Evolutionary conservation across 2,888 invertebrate species (phyloP).

Genomic region (Nebria salina): DNA sequence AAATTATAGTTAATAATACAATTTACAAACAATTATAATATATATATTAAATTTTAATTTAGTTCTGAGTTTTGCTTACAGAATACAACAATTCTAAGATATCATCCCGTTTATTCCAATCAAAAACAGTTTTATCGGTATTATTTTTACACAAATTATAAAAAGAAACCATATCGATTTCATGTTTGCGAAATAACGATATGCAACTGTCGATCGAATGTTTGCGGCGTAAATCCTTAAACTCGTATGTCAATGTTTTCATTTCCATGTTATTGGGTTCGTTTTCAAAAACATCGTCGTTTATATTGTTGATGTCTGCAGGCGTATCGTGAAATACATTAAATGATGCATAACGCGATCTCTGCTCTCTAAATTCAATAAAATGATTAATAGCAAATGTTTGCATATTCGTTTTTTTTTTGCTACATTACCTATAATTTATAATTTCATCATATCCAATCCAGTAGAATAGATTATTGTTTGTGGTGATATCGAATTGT

Average conservation of each 20-base stretch:
- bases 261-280: background rate
- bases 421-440: background rate
- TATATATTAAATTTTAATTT: no score
- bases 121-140: slow-evolving; percentile 24
- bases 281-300: slow-evolving; percentile 20
- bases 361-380: slow-evolving; percentile 15
- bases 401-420: background rate
- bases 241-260: slow-evolving; percentile 3
- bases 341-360: slow-evolving; percentile 14
- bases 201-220: slow-evolving; percentile 34
- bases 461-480: slow-evolving; percentile 21
- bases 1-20: background rate
- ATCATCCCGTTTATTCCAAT: slow-evolving; percentile 34
- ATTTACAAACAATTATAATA: no score
- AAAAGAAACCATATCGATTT: slow-evolving; percentile 40
- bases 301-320: background rate
- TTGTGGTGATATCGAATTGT: slow-evolving; percentile 9
- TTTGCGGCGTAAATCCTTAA: slow-evolving; percentile 19
- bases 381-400: background rate
- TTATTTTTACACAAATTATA: slow-evolving; percentile 28
- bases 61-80: background rate
- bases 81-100: slow-evolving; percentile 32
- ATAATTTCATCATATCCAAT: background rate
- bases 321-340: background rate
- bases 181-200: slow-evolving; percentile 36